These are phyloP conservation scores for Cynodonichthys magdalenae DNA, from an alignment of 2,797 vertebrate species.

Conservation along the genomic window DNA sequence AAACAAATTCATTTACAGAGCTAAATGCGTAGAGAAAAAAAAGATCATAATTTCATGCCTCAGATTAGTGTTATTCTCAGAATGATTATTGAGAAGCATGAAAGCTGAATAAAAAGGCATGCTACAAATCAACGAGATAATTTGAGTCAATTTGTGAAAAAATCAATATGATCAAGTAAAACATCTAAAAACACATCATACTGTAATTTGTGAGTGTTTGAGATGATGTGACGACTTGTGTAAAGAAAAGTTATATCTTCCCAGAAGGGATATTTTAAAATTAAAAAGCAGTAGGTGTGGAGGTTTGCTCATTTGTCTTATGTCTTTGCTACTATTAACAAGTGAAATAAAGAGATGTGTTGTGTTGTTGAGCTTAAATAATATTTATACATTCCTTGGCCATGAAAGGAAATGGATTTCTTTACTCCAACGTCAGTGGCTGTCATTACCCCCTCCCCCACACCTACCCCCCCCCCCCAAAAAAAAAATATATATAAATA, in stretches of 20 bases:
- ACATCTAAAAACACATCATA: constrained; percentile 21
- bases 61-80: constrained; percentile 79
- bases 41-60: constrained; percentile 79
- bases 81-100: constrained; percentile 77
- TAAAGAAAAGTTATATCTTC: constrained; percentile 74
- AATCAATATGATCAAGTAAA: constrained; percentile 42
- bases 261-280: constrained; percentile 58
- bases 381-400: constrained; percentile 76
- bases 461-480: no score
- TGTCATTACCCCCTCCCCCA: constrained; percentile 43
- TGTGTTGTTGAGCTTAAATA: constrained; percentile 60
- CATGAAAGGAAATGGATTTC: constrained; percentile 61
- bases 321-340: constrained; percentile 70
- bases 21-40: constrained; percentile 73
- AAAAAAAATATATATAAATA: no score
- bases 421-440: constrained; percentile 48
- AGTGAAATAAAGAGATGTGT: constrained; percentile 70
- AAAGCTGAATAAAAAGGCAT: constrained; percentile 72
- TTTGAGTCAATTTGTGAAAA: constrained; percentile 31
- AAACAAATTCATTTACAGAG: constrained; percentile 76
- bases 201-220: constrained; percentile 21
- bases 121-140: constrained; percentile 55
- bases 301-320: constrained; percentile 79
- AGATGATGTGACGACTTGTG: constrained; percentile 34
- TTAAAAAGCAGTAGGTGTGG: constrained; percentile 74